Base-by-base conservation (phyloP, 2,797 vertebrate genomes). In the Sebastes flavidus region DNA sequence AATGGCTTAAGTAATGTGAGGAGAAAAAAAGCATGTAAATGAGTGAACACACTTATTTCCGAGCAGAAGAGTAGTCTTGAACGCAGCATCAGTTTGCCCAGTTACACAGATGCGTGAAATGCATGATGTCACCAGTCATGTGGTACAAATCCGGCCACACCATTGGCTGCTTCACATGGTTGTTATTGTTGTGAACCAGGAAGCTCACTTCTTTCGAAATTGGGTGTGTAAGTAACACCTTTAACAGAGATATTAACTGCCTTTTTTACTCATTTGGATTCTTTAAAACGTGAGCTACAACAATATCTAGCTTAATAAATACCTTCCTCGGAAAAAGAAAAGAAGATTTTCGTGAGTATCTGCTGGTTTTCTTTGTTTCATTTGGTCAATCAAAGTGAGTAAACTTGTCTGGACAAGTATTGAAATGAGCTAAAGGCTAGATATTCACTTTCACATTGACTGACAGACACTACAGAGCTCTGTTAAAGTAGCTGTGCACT, bases 151-250 rank as follows among this genome's bases (percentile, higher is more conserved):
- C 1, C n/a, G n/a, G 24, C 5, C 20, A 70, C 27, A 4, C 55
- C 2, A 94, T 96, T 96, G 94, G 95, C 62, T 71, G 38, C 1
- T 8, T 38, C 61, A 2, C 65, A n/a, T 20, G 59, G 87, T 94
- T 72, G 95, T 95, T 95, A 66, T 91, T 89, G 70, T 92, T 79
- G 16, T 32, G 76, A 89, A 90, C 3, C 78, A 81, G 95, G 95
- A 96, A 96, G 91, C 65, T 29, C 8, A 5, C 8, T 5, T 22
- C 1, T 77, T 66, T 72, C 4, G 55, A 58, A 75, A 73, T 38
- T 89, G 85, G 86, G 81, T 16, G 91, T 92, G 72, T 70, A 32
- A 42, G 60, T 58, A 2, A 1, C 14, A 59, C 24, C n/a, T 1
- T 67, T 5, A 58, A 72, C 3, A 46, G 14, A 1, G 4, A 34